Percentiles rank a stretch among this genome's conserved stretches.
Evolutionary conservation across 2,888 invertebrate genomes (phyloP).

Genomic region (Ennomos fuscantarius): DNA sequence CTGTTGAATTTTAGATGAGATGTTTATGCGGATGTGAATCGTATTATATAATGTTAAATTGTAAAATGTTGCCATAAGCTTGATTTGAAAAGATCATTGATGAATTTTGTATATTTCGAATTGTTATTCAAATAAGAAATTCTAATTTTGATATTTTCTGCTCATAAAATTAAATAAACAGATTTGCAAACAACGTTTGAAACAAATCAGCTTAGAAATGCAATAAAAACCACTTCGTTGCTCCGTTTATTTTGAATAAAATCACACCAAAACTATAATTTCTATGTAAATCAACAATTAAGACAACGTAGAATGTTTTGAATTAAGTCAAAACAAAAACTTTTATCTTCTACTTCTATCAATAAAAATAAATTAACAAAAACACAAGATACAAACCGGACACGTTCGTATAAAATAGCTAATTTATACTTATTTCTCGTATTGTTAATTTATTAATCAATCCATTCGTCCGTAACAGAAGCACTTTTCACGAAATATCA

Average conservation of each 20-base stretch:
- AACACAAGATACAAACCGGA: not conserved
- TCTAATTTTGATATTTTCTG: too few relatives aligned
- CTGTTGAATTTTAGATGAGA: conserved; percentile 29
- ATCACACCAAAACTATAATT: too few relatives aligned
- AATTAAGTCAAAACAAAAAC: conserved; percentile 17
- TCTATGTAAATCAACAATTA: too few relatives aligned
- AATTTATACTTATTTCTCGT: conserved; percentile 29
- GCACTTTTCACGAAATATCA: conserved; percentile 30
- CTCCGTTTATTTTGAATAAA: too few relatives aligned
- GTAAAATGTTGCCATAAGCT: not conserved
- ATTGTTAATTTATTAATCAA: conserved; percentile 48
- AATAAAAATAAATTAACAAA: conserved; percentile 19
- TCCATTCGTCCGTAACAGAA: conserved; percentile 29
- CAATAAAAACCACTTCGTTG: too few relatives aligned
- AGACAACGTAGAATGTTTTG: too few relatives aligned
- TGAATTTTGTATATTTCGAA: too few relatives aligned
- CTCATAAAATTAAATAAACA: too few relatives aligned
- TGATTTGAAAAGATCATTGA: not conserved
- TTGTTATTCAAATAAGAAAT: too few relatives aligned
- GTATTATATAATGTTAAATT: conserved; percentile 2
- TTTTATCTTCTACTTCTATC: conserved; percentile 41
- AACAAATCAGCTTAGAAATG: too few relatives aligned
- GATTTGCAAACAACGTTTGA: too few relatives aligned
- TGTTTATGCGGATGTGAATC: conserved; percentile 27
- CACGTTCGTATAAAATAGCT: conserved; percentile 11